phyloP scores from a whole-genome alignment of 2,797 vertebrate genomes.

The Tragelaphus oryx region DNA sequence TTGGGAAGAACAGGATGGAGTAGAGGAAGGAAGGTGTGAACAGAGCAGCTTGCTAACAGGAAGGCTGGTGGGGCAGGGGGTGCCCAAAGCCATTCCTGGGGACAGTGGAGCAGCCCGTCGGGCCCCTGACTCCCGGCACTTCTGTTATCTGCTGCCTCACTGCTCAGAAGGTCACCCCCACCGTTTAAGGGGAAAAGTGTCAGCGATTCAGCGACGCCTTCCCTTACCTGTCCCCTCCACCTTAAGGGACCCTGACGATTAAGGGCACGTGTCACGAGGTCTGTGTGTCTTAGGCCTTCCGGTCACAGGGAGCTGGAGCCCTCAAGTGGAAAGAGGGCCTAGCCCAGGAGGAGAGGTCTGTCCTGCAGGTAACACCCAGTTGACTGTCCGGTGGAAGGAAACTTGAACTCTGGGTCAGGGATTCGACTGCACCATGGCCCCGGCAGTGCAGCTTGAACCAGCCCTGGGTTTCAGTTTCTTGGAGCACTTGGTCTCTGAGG shows the following conservation, averaged over 20 bases:
- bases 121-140: background rate
- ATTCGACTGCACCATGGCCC: accelerated
- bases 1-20: background rate
- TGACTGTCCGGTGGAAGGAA: background rate
- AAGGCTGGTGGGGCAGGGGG: background rate
- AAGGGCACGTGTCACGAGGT: background rate
- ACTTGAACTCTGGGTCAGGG: background rate
- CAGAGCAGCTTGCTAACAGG: background rate
- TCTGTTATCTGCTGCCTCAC: background rate
- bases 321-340: background rate
- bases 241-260: background rate
- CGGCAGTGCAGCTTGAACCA: background rate
- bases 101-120: accelerated
- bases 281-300: background rate
- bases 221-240: background rate
- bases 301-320: background rate
- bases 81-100: accelerated
- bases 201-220: background rate
- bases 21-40: background rate
- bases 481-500: background rate
- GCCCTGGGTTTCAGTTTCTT: background rate
- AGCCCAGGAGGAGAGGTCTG: background rate
- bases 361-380: background rate
- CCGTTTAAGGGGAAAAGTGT: background rate
- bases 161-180: background rate